Percentiles rank a stretch among this genome's conserved stretches.
Evolutionary conservation across 2,113 vertebrate genomes (phyloP).

Genomic region (Cyanoramphus novaezelandiae): DNA sequence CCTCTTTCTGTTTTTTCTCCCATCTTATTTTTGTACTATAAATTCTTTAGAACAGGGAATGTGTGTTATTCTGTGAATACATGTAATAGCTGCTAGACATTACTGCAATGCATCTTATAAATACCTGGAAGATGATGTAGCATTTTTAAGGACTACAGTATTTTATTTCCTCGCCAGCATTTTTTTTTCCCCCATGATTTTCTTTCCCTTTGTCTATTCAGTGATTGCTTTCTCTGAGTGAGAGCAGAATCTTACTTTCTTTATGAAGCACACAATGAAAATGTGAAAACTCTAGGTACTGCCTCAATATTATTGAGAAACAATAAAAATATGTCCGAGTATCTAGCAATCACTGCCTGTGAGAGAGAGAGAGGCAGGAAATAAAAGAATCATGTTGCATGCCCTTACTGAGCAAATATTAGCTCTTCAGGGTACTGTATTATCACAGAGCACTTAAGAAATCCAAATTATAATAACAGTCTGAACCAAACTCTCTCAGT

Average conservation of each 20-base stretch:
- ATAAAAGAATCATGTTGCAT: conserved; percentile 38
- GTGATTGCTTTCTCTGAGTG: neutral
- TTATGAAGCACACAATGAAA: conserved; percentile 43
- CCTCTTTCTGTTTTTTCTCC: neutral
- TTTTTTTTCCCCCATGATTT: neutral
- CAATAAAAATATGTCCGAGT: conserved; percentile 41
- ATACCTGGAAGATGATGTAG: neutral
- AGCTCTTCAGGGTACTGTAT: conserved; percentile 32
- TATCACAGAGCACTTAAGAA: conserved; percentile 43
- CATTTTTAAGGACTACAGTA: neutral
- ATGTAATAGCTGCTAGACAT: neutral
- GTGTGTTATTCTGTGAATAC: neutral
- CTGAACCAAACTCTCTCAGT: neutral
- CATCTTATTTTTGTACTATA: neutral
- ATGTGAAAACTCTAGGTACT: conserved; percentile 14
- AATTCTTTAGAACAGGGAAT: neutral
- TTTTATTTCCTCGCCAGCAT: neutral
- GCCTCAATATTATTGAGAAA: conserved; percentile 31
- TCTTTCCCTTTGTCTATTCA: neutral
- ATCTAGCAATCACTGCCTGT: conserved; percentile 13
- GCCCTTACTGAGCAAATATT: conserved; percentile 27
- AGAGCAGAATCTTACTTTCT: neutral
- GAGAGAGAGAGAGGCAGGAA: conserved; percentile 19
- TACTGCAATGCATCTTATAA: neutral
- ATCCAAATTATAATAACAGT: neutral